A percentile compares a stretch with the other conserved stretches of the same genome.
Evolutionary conservation across 2,888 invertebrate genomes (phyloP).

Genomic region (Bimastos eiseni): DNA sequence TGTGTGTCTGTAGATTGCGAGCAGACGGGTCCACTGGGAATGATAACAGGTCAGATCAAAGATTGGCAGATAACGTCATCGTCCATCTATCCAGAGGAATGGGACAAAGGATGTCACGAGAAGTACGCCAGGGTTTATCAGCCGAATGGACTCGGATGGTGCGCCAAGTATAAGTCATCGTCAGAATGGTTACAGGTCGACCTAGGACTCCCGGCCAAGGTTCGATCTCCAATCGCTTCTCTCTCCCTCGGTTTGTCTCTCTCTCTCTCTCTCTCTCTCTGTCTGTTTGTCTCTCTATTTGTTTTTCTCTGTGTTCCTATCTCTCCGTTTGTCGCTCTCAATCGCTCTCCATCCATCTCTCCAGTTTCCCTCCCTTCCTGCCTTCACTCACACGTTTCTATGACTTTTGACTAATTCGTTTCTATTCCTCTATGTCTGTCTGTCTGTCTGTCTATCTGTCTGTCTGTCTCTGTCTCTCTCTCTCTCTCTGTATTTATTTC

Average conservation of each 20-base stretch:
- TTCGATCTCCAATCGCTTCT: conserved; percentile 53
- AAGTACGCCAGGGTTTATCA: conserved; percentile 65
- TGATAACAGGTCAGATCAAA: conserved; percentile 31
- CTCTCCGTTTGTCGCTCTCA: not conserved
- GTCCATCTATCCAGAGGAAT: conserved; percentile 34
- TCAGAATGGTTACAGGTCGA: conserved; percentile 67
- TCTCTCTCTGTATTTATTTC: not conserved
- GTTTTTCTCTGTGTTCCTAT: not conserved
- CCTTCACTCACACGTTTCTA: too few species aligned
- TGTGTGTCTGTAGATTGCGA: not conserved
- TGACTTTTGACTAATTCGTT: too few species aligned
- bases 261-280: not conserved
- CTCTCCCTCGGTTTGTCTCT: not conserved
- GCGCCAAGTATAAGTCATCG: conserved; percentile 64
- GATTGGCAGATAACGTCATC: conserved; percentile 32
- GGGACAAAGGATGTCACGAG: conserved; percentile 57
- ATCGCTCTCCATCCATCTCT: not conserved
- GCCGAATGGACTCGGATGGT: conserved; percentile 65
- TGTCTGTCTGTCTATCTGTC: not conserved
- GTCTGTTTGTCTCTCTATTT: not conserved
- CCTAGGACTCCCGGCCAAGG: conserved; percentile 65
- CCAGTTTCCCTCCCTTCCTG: too few species aligned
- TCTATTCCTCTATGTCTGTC: not conserved
- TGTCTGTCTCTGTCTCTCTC: not conserved
- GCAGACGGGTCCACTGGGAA: conserved; percentile 30